Conservation (phyloP, 2,888 invertebrate species). For the Trissonchulus sp. region DNA sequence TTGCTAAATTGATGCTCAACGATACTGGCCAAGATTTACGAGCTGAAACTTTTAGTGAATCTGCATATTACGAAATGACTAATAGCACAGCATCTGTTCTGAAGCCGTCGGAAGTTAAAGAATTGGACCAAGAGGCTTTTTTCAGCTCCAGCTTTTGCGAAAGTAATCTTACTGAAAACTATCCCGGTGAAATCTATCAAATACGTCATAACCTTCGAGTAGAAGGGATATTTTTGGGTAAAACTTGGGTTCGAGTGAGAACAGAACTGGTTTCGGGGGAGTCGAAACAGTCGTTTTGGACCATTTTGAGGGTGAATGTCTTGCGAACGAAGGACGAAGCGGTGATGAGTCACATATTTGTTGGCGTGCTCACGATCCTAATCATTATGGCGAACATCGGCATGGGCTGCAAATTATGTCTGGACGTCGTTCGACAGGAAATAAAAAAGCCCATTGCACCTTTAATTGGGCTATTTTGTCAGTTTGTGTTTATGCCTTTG, state of each 20-base stretch:
- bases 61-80: not conserved
- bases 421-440: constrained; percentile 47
- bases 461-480: constrained; percentile 56
- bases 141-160: not conserved
- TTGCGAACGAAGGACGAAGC: not conserved
- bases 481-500: constrained; percentile 59
- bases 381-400: constrained; percentile 47
- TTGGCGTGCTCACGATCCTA: constrained; percentile 43
- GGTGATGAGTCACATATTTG: constrained; percentile 43
- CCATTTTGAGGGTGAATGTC: not conserved
- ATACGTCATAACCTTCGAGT: not conserved
- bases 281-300: not conserved
- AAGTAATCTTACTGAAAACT: not conserved
- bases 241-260: not conserved
- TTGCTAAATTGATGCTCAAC: not conserved
- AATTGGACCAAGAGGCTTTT: not conserved
- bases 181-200: not conserved
- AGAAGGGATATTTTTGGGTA: constrained; percentile 21
- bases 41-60: not conserved
- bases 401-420: constrained; percentile 49
- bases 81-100: not conserved
- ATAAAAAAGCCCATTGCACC: constrained; percentile 57
- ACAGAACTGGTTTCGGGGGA: not conserved
- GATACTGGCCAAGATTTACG: too few relatives aligned
- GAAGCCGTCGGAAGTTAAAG: not conserved